Percentiles rank a stretch among this genome's conserved stretches.
Conservation (phyloP, 2,113 vertebrate species). For the Proteles cristata region DNA sequence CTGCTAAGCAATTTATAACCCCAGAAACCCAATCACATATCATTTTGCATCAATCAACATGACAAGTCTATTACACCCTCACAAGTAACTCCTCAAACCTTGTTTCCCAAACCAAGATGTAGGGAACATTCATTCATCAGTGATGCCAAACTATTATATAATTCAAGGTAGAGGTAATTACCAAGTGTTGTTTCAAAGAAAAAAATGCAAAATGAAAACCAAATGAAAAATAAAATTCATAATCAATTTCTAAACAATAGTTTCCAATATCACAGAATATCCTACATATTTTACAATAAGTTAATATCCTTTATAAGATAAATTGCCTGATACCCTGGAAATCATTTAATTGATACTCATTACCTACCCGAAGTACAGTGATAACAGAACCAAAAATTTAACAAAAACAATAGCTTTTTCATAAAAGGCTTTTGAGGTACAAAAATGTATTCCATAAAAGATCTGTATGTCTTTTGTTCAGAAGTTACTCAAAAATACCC, state of each 20-base stretch:
- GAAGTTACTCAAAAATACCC: background rate
- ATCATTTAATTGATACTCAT: background rate
- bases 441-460: background rate
- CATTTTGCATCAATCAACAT: conserved; percentile 69
- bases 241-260: background rate
- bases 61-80: conserved; percentile 66
- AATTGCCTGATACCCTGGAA: background rate
- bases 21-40: conserved; percentile 71
- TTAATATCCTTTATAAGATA: background rate
- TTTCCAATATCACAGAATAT: background rate
- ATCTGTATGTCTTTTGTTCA: background rate
- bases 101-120: conserved; percentile 43
- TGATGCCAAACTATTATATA: conserved; percentile 47
- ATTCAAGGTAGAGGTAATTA: conserved; percentile 41
- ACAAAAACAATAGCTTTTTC: background rate
- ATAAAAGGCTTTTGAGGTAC: background rate
- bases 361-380: background rate
- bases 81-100: conserved; percentile 68
- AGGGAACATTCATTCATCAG: conserved; percentile 48
- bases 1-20: conserved; percentile 49
- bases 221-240: background rate
- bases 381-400: background rate
- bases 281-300: background rate
- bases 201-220: background rate
- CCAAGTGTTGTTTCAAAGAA: conserved; percentile 1